A percentile compares a stretch with the other conserved stretches of the same genome.
These are phyloP conservation scores for Papilio polyxenes DNA, from an alignment of 1,140 invertebrate species.

Conservation along the genomic window DNA sequence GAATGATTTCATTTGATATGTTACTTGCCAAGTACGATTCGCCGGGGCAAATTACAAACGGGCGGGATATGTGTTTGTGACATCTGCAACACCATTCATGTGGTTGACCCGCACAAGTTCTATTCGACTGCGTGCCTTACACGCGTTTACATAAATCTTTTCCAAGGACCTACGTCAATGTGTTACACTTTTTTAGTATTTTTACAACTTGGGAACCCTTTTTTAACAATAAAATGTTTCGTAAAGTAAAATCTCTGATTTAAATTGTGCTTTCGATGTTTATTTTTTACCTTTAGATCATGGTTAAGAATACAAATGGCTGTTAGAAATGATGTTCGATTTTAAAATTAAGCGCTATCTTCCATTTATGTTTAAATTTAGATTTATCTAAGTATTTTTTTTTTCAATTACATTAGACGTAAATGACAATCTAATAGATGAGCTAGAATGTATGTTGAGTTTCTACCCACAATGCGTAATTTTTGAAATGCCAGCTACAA, in stretches of 20 bases:
- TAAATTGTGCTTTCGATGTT: slow-evolving; percentile 1
- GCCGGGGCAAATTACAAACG: background rate
- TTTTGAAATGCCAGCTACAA: no score
- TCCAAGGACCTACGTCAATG: slow-evolving; percentile 15
- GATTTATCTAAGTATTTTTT: background rate
- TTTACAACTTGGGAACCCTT: background rate
- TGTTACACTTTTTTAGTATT: background rate
- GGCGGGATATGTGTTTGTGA: background rate
- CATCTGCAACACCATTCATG: slow-evolving; percentile 47
- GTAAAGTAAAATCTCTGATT: slow-evolving; percentile 9
- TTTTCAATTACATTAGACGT: background rate
- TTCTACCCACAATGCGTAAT: no score
- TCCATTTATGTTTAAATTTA: background rate
- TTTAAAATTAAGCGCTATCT: background rate
- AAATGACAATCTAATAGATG: background rate
- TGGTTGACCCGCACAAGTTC: slow-evolving; percentile 52
- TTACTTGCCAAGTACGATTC: background rate
- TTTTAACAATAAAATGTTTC: slow-evolving; percentile 19
- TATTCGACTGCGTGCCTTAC: slow-evolving; percentile 42
- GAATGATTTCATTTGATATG: background rate
- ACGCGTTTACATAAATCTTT: slow-evolving; percentile 15
- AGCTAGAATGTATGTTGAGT: no score
- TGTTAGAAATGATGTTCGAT: background rate
- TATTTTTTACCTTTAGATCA: background rate
- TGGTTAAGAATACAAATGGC: background rate